These are phyloP conservation scores for Thamnophis sirtalis DNA, from an alignment of 2,113 vertebrate genomes.

Conservation along the genomic window DNA sequence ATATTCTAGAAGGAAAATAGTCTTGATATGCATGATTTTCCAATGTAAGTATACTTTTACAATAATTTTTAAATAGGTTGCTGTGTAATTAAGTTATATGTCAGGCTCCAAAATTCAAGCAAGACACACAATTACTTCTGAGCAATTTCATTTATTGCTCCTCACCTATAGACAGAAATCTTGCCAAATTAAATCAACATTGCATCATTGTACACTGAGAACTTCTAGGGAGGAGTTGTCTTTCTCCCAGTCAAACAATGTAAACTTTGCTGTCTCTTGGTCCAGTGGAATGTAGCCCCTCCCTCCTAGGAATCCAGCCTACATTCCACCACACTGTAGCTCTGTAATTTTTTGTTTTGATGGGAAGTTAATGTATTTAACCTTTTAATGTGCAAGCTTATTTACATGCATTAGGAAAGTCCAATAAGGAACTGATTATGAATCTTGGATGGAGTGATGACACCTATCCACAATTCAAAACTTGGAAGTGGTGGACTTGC, in stretches of 20 bases:
- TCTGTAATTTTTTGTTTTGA: background rate
- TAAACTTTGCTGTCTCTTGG: background rate
- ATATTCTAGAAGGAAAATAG: background rate
- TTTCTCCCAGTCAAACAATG: background rate
- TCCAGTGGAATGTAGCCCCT: too few species aligned
- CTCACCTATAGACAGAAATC: background rate
- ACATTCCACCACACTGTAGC: background rate
- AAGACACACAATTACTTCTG: background rate
- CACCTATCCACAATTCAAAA: background rate
- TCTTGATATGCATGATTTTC: background rate
- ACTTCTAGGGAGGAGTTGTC: background rate
- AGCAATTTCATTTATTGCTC: background rate
- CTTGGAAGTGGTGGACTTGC: background rate
- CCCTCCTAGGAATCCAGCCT: too few species aligned
- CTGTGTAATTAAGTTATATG: background rate
- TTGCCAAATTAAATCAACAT: background rate
- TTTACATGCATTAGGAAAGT: background rate
- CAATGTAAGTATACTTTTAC: background rate
- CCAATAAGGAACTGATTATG: background rate
- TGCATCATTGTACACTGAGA: background rate
- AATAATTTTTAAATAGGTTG: background rate
- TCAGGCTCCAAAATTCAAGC: background rate
- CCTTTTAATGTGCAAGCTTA: background rate
- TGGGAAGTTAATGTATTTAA: background rate
- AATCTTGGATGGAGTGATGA: background rate